Base-by-base conservation (phyloP, 2,797 vertebrate genomes). In the Megalops cyprinoides region DNA sequence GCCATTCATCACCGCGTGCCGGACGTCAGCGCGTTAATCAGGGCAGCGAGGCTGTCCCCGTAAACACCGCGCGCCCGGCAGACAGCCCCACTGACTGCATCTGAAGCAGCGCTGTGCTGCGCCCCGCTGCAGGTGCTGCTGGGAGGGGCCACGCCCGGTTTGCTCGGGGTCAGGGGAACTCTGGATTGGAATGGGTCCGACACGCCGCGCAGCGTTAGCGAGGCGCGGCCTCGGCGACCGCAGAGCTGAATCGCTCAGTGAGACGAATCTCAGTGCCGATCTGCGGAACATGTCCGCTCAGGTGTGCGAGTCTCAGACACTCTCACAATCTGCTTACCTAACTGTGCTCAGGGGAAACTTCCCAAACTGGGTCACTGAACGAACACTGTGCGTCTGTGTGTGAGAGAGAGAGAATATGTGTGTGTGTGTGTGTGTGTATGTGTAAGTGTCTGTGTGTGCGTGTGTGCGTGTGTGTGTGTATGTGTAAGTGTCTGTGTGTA, bases 11-110 rank as follows among this genome's bases (percentile, higher is more conserved):
- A 90, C 82, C 74, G 82, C 86, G 87, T 83, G 87, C 81, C 48
- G 78, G 81, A 82, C 84, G 83, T 89, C 86, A 88, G 83, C 85
- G 85, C 86, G 87, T 88, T 88, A 89, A 88, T 87, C 86, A 85
- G 28, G 25, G 44, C 67, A 74, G 53, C 53, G 75, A 37, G 18
- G 80, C 67, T 69, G 20, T 49, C 55, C 79, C 69, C 73, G 44
- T 60, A 78, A 81, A 83, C 82, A 81, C n/a, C n/a, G n/a, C n/a
- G n/a, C n/a, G n/a, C n/a, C n/a, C n/a, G n/a, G n/a, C n/a, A n/a
- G n/a, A n/a, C n/a, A n/a, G n/a, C n/a, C n/a, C n/a, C n/a, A n/a
- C n/a, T n/a, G n/a, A n/a, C n/a, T n/a, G n/a, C n/a, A n/a, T n/a
- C n/a, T n/a, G n/a, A n/a, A n/a, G n/a, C n/a, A n/a, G n/a, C n/a